These are phyloP conservation scores for Oncorhynchus clarkii DNA, from an alignment of 2,113 vertebrate species.

Conservation along the genomic window DNA sequence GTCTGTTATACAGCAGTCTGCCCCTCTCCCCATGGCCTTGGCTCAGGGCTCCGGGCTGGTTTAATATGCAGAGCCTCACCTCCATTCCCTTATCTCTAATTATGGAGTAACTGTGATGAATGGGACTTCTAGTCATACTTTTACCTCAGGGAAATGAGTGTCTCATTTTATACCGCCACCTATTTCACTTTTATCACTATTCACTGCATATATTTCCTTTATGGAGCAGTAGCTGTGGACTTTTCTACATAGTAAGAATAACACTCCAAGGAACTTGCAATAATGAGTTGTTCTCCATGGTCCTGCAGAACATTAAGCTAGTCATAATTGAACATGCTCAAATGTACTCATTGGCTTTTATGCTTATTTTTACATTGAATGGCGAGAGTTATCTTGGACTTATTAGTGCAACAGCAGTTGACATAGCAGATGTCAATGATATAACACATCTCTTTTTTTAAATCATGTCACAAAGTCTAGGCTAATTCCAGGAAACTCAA, in stretches of 20 bases:
- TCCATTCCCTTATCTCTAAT: not conserved
- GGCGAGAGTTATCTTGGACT: too few relatives aligned
- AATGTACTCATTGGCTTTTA: not conserved
- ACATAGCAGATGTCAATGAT: too few relatives aligned
- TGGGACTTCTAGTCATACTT: not conserved
- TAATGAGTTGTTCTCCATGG: not conserved
- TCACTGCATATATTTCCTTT: too few relatives aligned
- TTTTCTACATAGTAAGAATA: too few relatives aligned
- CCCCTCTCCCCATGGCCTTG: not conserved
- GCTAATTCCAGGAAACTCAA: too few relatives aligned
- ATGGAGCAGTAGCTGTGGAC: too few relatives aligned
- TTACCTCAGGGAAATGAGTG: not conserved
- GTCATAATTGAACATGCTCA: not conserved
- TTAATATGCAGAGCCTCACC: conserved; percentile 1
- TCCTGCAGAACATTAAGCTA: not conserved
- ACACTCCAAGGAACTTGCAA: too few relatives aligned
- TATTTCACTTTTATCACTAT: not conserved
- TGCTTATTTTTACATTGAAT: too few relatives aligned
- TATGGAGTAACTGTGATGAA: conserved; percentile 25
- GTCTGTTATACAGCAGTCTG: not conserved
- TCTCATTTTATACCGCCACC: not conserved
- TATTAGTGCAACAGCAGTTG: too few relatives aligned
- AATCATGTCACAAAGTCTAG: too few relatives aligned
- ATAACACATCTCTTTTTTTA: too few relatives aligned
- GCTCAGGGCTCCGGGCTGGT: not conserved